Percentiles rank a stretch among this genome's conserved stretches.
These are phyloP conservation scores for Sitophilus oryzae DNA, from an alignment of 1,140 invertebrate genomes.

Conservation along the genomic window DNA sequence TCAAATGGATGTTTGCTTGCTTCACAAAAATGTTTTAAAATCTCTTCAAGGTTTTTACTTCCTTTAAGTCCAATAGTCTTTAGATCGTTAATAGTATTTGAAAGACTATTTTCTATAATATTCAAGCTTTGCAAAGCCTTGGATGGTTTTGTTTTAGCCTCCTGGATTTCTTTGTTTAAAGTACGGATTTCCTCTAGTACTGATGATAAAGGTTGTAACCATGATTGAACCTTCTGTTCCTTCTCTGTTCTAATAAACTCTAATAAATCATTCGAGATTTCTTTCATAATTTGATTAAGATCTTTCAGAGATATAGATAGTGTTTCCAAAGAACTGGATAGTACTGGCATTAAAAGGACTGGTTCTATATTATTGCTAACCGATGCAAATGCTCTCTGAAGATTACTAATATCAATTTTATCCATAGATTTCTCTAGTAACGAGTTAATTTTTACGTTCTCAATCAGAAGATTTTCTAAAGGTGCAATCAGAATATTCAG, in stretches of 20 bases:
- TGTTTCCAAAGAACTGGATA: slow-evolving; percentile 7
- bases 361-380: slow-evolving; percentile 15
- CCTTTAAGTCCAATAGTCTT: slow-evolving; percentile 1
- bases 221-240: neutral
- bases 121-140: slow-evolving; percentile 1
- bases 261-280: slow-evolving; percentile 6
- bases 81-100: slow-evolving; percentile 3
- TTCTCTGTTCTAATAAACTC: neutral
- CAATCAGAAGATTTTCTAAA: slow-evolving; percentile 25
- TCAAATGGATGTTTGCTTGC: slow-evolving; percentile 7
- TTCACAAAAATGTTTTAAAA: slow-evolving; percentile 7
- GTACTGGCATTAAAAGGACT: slow-evolving; percentile 12
- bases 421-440: slow-evolving; percentile 3
- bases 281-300: slow-evolving; percentile 5
- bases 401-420: slow-evolving; percentile 6
- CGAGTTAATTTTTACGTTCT: slow-evolving; percentile 25
- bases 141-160: neutral
- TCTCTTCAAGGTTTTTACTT: neutral
- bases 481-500: slow-evolving; percentile 11
- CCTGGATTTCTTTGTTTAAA: slow-evolving; percentile 3
- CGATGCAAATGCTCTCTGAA: slow-evolving; percentile 5
- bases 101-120: slow-evolving; percentile 6
- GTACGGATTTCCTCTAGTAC: neutral
- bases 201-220: slow-evolving; percentile 14
- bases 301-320: slow-evolving; percentile 19